Evolutionary conservation across 2,113 vertebrate species (phyloP).

Genomic region (Oncorhynchus clarkii): DNA sequence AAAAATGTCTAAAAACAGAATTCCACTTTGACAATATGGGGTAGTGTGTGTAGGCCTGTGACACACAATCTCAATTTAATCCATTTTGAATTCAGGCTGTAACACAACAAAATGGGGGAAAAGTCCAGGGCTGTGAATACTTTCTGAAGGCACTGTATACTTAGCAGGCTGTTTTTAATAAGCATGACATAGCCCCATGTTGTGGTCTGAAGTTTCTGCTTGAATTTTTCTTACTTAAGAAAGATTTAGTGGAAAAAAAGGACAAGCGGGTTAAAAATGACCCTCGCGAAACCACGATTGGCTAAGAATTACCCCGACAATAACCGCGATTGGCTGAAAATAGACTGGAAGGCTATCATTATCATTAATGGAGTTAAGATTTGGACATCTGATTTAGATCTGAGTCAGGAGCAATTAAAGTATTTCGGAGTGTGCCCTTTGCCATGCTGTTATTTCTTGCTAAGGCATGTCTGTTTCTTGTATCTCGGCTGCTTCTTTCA

Average conservation of each 20-base stretch:
- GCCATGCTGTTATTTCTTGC: neutral
- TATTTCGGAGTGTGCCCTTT: neutral
- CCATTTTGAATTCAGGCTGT: too few relatives aligned
- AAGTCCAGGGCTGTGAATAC: too few relatives aligned
- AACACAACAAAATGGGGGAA: too few relatives aligned
- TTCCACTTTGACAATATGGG: too few relatives aligned
- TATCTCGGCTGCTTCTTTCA: too few relatives aligned
- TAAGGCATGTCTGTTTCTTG: neutral
- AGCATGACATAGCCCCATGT: conserved; percentile 67
- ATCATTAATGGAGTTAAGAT: conserved; percentile 75
- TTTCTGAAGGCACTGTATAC: conserved; percentile 42
- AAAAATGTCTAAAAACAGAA: too few relatives aligned
- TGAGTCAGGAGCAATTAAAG: conserved; percentile 57
- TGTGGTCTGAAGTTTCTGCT: conserved; percentile 72
- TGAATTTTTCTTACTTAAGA: conserved; percentile 66
- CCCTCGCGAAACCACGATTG: conserved; percentile 19
- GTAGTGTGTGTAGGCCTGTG: too few relatives aligned
- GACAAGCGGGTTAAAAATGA: conserved; percentile 74
- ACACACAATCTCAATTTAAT: too few relatives aligned
- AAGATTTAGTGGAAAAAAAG: conserved; percentile 69
- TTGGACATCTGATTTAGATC: conserved; percentile 66
- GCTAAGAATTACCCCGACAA: conserved; percentile 32
- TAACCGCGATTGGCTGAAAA: conserved; percentile 72
- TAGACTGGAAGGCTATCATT: conserved; percentile 73
- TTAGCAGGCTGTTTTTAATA: conserved; percentile 66